Conservation (phyloP, 2,888 invertebrate species). For the Drosophila mayaguana region DNA sequence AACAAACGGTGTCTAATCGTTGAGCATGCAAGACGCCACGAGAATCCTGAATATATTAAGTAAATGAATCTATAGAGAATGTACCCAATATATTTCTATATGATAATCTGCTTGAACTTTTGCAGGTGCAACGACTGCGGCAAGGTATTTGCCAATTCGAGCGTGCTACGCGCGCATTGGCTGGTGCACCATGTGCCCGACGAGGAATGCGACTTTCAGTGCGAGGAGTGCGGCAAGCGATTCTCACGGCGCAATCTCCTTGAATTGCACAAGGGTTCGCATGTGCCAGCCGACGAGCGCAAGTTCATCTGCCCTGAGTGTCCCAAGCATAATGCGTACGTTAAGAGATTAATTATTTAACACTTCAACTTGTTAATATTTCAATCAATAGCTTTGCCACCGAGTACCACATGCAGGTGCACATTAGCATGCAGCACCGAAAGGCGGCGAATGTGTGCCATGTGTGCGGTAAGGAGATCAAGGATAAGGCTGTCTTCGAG, state of each 20-base stretch:
- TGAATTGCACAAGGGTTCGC: slow-evolving; percentile 82
- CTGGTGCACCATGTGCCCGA: slow-evolving; percentile 82
- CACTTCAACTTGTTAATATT: background rate
- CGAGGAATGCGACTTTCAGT: slow-evolving; percentile 80
- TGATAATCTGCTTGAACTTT: background rate
- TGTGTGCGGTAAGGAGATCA: slow-evolving; percentile 84
- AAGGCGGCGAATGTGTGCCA: slow-evolving; percentile 84
- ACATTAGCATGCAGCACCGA: slow-evolving; percentile 81
- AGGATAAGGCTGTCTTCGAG: slow-evolving; percentile 83
- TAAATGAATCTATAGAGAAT: slow-evolving; percentile 39
- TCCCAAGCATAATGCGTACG: slow-evolving; percentile 76
- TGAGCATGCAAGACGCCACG: slow-evolving; percentile 84
- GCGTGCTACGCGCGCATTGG: slow-evolving; percentile 82
- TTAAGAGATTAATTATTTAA: background rate
- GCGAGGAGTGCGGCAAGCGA: slow-evolving; percentile 83
- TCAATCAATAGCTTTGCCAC: slow-evolving; percentile 80
- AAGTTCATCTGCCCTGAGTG: slow-evolving; percentile 76
- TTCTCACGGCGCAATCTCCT: slow-evolving; percentile 82
- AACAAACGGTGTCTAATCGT: slow-evolving; percentile 82
- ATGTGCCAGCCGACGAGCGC: slow-evolving; percentile 80
- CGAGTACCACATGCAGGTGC: slow-evolving; percentile 82
- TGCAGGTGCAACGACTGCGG: slow-evolving; percentile 82
- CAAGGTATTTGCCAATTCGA: slow-evolving; percentile 83
- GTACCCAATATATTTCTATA: background rate
- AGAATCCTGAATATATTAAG: slow-evolving; percentile 84